These are phyloP conservation scores for Prunella himalayana DNA, from an alignment of 2,113 vertebrate species.

Conservation along the genomic window DNA sequence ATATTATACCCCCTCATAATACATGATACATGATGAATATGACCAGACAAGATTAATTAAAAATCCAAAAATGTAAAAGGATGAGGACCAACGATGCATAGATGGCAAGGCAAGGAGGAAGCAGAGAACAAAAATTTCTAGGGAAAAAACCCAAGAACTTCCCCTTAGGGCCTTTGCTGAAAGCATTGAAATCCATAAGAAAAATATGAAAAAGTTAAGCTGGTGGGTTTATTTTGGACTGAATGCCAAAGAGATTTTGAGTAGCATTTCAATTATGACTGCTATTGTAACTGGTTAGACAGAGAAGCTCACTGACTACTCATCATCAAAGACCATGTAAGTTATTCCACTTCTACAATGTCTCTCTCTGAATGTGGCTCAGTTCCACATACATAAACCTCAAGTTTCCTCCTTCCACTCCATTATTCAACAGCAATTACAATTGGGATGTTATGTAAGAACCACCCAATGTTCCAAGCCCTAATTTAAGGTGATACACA, in stretches of 20 bases:
- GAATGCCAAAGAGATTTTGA: background rate
- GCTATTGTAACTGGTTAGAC: background rate
- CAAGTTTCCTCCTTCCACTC: background rate
- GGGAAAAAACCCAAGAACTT: background rate
- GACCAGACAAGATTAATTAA: background rate
- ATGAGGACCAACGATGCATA: background rate
- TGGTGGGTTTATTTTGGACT: background rate
- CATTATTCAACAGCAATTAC: background rate
- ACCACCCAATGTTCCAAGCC: background rate
- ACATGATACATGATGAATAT: background rate
- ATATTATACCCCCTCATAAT: background rate
- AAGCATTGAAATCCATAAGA: background rate
- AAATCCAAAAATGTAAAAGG: background rate
- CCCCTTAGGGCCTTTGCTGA: background rate
- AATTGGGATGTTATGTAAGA: background rate
- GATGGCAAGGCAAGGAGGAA: background rate
- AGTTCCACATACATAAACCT: background rate
- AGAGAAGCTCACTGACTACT: background rate
- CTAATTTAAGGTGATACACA: background rate
- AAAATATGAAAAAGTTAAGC: background rate
- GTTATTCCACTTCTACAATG: background rate
- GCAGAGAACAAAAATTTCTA: background rate
- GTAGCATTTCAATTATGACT: background rate
- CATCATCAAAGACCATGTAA: background rate
- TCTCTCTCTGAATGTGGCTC: background rate